These are phyloP conservation scores for Bambusicola thoracicus DNA, from an alignment of 2,113 vertebrate genomes.

Conservation along the genomic window DNA sequence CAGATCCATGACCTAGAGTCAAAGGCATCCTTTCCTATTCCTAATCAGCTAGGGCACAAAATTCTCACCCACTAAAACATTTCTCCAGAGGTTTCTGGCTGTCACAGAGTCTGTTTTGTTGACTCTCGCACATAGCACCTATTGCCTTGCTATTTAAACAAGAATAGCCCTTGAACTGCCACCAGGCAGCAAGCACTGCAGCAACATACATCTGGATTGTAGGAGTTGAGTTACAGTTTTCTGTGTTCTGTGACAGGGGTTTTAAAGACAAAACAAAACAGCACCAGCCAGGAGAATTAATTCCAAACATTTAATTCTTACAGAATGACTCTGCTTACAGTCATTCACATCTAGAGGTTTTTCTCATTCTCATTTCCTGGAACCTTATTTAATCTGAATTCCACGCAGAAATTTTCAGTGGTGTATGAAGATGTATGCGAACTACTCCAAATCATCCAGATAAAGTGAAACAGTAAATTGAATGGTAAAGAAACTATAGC, in stretches of 20 bases:
- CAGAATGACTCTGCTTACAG: neutral
- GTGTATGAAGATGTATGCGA: conserved; percentile 3
- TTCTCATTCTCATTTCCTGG: conserved; percentile 17
- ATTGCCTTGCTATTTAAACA: neutral
- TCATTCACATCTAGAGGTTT: neutral
- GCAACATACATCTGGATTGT: neutral
- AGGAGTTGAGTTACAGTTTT: neutral
- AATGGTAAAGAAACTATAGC: neutral
- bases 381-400: conserved; percentile 49
- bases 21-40: neutral
- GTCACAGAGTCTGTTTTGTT: neutral
- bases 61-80: neutral
- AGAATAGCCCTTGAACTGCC: neutral
- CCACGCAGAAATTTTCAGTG: conserved; percentile 16
- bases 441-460: conserved; percentile 15
- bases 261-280: neutral
- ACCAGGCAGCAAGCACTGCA: neutral
- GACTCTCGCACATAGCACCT: neutral
- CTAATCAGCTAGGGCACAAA: neutral
- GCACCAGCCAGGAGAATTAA: neutral
- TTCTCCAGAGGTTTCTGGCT: neutral
- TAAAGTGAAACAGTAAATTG: neutral
- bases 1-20: neutral
- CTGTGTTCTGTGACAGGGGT: neutral
- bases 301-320: neutral